Conservation (phyloP, 2,888 invertebrate genomes). For the Seira sanloemensis region DNA sequence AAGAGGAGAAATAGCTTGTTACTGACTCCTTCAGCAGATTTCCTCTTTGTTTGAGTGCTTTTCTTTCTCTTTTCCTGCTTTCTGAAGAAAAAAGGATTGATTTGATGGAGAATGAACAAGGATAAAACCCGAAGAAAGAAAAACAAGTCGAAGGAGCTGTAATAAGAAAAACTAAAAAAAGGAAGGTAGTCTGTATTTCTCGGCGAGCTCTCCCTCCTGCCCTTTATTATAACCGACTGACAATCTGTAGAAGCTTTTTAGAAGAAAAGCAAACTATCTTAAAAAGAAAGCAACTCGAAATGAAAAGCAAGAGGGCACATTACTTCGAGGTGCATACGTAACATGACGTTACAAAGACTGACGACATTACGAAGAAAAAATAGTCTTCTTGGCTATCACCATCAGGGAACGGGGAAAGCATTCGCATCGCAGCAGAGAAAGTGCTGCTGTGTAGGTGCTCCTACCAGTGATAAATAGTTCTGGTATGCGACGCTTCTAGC, state of each 20-base stretch:
- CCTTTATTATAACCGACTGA: constrained; percentile 65
- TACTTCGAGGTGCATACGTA: constrained; percentile 11
- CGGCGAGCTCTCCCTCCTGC: constrained; percentile 57
- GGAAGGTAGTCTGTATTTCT: constrained; percentile 38
- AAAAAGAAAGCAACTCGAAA: constrained; percentile 15
- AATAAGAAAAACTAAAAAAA: constrained; percentile 25
- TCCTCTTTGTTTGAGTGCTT: constrained; percentile 39
- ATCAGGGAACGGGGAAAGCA: not conserved
- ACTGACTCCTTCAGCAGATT: constrained; percentile 51
- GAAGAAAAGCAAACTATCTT: constrained; percentile 34
- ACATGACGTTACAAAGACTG: constrained; percentile 20
- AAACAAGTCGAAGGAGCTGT: not conserved
- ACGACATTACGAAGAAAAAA: not conserved
- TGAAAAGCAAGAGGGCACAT: not conserved
- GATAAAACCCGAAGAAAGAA: not conserved
- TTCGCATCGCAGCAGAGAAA: not conserved
- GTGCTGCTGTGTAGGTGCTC: no score
- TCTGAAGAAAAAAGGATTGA: constrained; percentile 35
- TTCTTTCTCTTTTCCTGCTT: constrained; percentile 27
- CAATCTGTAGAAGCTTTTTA: constrained; percentile 19
- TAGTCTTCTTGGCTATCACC: not conserved
- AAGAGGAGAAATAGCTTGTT: constrained; percentile 38
- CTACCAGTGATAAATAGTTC: not conserved
- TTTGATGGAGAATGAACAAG: constrained; percentile 35
- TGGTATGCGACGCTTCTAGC: not conserved